Conservation (phyloP, 2,797 vertebrate species). For the Sebastes hubbsi region DNA sequence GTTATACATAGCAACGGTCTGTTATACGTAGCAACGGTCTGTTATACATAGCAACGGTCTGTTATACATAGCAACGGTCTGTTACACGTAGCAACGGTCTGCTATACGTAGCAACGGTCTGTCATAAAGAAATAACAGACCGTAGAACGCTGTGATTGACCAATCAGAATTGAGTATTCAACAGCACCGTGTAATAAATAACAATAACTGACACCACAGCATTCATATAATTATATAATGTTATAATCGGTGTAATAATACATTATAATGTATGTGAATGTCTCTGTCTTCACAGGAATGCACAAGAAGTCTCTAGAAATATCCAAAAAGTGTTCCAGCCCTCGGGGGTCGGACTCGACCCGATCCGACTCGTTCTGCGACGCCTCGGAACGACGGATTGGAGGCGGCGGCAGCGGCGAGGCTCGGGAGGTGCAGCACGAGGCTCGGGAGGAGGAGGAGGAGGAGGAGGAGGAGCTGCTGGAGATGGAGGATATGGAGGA, state of each 20-base stretch:
- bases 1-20: no score
- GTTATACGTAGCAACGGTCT: no score
- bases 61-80: no score
- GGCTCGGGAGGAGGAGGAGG: neutral
- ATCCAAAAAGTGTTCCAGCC: slow-evolving; percentile 82
- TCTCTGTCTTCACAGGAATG: slow-evolving; percentile 85
- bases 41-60: no score
- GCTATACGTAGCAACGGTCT: no score
- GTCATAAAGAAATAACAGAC: no score
- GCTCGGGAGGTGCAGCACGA: slow-evolving; percentile 7
- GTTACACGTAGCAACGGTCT: no score
- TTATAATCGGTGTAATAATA: neutral
- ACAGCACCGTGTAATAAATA: no score
- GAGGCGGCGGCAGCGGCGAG: neutral
- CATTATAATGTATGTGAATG: neutral
- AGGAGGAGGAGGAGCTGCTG: slow-evolving; percentile 37
- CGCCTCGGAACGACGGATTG: slow-evolving; percentile 40
- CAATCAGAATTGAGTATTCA: no score
- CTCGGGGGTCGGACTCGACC: slow-evolving; percentile 67
- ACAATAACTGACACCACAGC: no score
- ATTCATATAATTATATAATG: neutral
- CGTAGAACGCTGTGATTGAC: no score
- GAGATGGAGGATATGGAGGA: slow-evolving; percentile 66
- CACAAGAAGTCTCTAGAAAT: slow-evolving; percentile 93
- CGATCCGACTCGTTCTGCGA: slow-evolving; percentile 75